Conservation (phyloP, 2,888 invertebrate species). For the Diarsia brunnea region DNA sequence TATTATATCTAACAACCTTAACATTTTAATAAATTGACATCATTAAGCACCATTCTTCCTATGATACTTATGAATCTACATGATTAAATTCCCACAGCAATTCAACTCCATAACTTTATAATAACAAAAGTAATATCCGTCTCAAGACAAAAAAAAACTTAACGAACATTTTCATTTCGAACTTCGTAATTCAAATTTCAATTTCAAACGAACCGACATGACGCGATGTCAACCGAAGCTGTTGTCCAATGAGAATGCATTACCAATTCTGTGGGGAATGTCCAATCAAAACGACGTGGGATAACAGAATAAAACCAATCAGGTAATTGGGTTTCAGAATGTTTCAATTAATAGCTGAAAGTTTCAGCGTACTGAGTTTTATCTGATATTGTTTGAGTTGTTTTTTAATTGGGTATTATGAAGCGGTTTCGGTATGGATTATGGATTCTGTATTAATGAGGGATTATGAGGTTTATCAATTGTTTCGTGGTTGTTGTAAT, state of each 20-base stretch:
- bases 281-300: constrained; percentile 41
- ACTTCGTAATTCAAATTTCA: constrained; percentile 51
- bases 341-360: constrained; percentile 50
- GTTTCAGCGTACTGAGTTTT: constrained; percentile 48
- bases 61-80: not conserved
- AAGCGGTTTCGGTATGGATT: constrained; percentile 20
- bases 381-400: constrained; percentile 22
- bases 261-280: constrained; percentile 34
- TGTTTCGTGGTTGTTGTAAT: not conserved
- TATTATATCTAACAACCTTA: not conserved
- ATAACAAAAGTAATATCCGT: not conserved
- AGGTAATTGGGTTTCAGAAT: constrained; percentile 47
- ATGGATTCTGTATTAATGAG: constrained; percentile 21
- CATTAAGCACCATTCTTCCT: not conserved
- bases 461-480: constrained; percentile 13
- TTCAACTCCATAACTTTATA: not conserved
- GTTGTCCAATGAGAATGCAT: constrained; percentile 51
- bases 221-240: constrained; percentile 46
- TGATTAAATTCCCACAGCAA: not conserved
- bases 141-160: constrained; percentile 12
- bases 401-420: constrained; percentile 43
- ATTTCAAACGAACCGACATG: constrained; percentile 48
- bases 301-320: constrained; percentile 47
- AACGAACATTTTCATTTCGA: constrained; percentile 27
- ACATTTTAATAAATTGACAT: not conserved